phyloP scores from a whole-genome alignment of 2,888 invertebrate species.

The Eupelmus urozonus region DNA sequence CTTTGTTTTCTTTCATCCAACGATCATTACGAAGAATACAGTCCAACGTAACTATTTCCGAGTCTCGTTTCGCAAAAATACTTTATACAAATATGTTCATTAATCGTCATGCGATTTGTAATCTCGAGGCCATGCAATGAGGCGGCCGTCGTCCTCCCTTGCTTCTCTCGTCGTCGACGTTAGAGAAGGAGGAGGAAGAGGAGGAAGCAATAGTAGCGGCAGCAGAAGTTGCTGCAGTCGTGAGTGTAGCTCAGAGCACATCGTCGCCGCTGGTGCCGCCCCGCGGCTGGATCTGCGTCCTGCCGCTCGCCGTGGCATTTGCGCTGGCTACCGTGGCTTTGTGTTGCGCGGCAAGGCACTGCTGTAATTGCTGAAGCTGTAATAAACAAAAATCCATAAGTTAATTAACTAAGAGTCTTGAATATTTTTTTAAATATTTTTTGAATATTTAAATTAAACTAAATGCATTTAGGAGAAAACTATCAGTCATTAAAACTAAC shows the following conservation, averaged over 20 bases:
- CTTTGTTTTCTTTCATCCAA: constrained; percentile 43
- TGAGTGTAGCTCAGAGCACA: constrained; percentile 53
- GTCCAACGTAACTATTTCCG: constrained; percentile 47
- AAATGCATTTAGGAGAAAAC: too few relatives aligned
- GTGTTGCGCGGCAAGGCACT: constrained; percentile 75
- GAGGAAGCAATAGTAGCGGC: constrained; percentile 1
- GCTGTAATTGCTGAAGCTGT: constrained; percentile 74
- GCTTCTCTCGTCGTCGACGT: constrained; percentile 8
- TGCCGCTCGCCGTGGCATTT: constrained; percentile 69
- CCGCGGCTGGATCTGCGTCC: constrained; percentile 74
- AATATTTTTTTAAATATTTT: too few relatives aligned
- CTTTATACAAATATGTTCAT: constrained; percentile 61
- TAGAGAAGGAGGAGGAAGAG: constrained; percentile 22
- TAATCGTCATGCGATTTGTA: constrained; percentile 53
- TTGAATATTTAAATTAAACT: too few relatives aligned
- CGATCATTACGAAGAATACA: constrained; percentile 53
- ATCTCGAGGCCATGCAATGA: constrained; percentile 58
- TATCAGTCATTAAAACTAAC: too few relatives aligned
- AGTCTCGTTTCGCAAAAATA: constrained; percentile 58
- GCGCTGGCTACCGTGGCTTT: constrained; percentile 71
- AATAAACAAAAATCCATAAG: constrained; percentile 8
- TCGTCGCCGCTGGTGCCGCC: constrained; percentile 62
- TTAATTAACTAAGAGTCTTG: too few relatives aligned
- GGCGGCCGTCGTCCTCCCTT: constrained; percentile 22
- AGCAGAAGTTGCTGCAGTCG: background rate